These are phyloP conservation scores for Hyperoplus immaculatus DNA, from an alignment of 2,797 vertebrate species.

Conservation along the genomic window DNA sequence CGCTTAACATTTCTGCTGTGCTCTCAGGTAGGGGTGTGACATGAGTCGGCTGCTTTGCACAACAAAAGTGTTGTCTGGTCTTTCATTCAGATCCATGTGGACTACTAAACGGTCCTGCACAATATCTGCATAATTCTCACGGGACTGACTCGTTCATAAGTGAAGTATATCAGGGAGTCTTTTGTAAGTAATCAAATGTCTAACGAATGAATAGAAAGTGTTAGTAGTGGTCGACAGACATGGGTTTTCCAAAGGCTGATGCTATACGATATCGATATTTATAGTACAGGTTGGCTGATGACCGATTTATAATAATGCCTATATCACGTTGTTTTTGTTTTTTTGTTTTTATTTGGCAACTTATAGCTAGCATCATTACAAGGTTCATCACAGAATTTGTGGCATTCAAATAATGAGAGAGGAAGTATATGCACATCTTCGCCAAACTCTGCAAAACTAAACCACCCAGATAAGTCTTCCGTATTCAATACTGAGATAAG, in stretches of 20 bases:
- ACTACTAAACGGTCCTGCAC: not conserved
- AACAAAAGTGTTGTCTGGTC: not conserved
- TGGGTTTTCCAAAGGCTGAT: too few relatives aligned
- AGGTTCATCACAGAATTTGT: slow-evolving; percentile 2
- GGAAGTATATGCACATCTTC: slow-evolving; percentile 11
- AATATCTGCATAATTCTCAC: not conserved
- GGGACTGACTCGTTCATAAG: not conserved
- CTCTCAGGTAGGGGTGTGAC: slow-evolving; percentile 24
- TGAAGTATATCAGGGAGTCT: too few relatives aligned
- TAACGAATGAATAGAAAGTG: slow-evolving; percentile 1
- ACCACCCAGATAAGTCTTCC: too few relatives aligned
- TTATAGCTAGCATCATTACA: not conserved
- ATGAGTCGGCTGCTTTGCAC: not conserved
- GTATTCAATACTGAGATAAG: not conserved
- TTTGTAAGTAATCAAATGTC: too few relatives aligned
- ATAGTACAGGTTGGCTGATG: too few relatives aligned
- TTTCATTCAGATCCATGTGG: not conserved
- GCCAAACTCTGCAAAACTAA: not conserved
- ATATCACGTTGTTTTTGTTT: too few relatives aligned
- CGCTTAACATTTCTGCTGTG: slow-evolving; percentile 14
- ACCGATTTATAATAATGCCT: too few relatives aligned
- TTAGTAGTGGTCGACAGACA: not conserved
- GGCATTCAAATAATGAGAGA: slow-evolving; percentile 21
- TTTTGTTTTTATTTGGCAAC: not conserved
- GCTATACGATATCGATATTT: too few relatives aligned